phyloP scores from a whole-genome alignment of 2,113 vertebrate genomes.

The Poecilia latipinna region DNA sequence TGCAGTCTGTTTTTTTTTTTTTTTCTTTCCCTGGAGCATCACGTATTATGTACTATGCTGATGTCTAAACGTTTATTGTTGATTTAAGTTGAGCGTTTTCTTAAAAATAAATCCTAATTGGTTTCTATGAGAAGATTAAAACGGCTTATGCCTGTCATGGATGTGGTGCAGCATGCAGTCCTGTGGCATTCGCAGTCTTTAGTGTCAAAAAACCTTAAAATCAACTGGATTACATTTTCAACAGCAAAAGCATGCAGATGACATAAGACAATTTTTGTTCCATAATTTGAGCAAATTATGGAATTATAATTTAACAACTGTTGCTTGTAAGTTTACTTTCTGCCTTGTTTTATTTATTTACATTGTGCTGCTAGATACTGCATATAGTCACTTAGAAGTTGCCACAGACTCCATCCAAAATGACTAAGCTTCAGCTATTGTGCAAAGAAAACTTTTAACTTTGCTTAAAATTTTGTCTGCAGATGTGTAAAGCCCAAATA shows the following conservation, averaged over 20 bases:
- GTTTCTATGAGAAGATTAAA: background rate
- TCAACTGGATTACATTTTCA: background rate
- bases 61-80: background rate
- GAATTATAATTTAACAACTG: too few relatives aligned
- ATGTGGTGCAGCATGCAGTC: background rate
- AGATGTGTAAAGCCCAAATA: too few relatives aligned
- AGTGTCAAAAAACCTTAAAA: background rate
- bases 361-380: too few relatives aligned
- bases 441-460: too few relatives aligned
- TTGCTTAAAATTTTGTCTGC: too few relatives aligned
- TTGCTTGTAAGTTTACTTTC: too few relatives aligned
- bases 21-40: slow-evolving; percentile 1
- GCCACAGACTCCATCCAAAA: too few relatives aligned
- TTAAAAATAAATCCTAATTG: background rate
- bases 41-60: background rate
- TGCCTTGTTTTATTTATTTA: too few relatives aligned
- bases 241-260: background rate
- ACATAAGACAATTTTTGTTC: background rate
- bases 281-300: too few relatives aligned
- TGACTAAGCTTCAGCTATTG: too few relatives aligned
- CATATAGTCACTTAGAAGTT: too few relatives aligned
- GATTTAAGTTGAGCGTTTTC: background rate
- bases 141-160: background rate
- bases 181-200: background rate
- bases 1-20: slow-evolving; percentile 3